phyloP scores from a whole-genome alignment of 2,888 invertebrate species.

The Tipula unca region DNA sequence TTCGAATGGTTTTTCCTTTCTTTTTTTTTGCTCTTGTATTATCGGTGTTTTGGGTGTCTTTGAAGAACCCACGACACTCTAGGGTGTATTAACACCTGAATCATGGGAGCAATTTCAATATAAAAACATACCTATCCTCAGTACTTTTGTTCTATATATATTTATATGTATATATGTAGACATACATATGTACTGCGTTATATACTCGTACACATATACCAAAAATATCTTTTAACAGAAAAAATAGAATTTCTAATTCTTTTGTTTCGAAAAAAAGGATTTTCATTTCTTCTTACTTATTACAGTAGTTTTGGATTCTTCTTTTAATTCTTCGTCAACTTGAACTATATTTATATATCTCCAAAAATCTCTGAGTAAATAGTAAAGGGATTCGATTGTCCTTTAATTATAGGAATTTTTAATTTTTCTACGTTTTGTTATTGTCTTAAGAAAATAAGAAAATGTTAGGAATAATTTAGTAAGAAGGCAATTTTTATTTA shows the following conservation, averaged over 20 bases:
- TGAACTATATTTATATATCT: not conserved
- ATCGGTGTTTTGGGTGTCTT: conserved; percentile 43
- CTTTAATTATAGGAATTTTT: not conserved
- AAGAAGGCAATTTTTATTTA: not conserved
- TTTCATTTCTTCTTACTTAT: not conserved
- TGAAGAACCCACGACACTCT: conserved; percentile 43
- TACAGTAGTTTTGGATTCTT: not conserved
- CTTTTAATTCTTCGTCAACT: not conserved
- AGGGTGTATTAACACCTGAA: conserved; percentile 42
- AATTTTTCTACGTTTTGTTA: not conserved
- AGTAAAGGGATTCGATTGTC: not conserved
- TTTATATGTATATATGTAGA: not conserved
- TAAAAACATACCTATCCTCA: conserved; percentile 39
- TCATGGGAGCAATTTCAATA: conserved; percentile 41
- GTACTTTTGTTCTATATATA: not conserved
- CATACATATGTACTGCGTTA: not conserved
- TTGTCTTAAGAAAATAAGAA: not conserved
- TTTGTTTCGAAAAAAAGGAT: not conserved
- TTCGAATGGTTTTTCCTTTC: not conserved
- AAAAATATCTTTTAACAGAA: not conserved
- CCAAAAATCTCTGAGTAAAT: not conserved
- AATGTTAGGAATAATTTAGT: not conserved
- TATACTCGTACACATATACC: not conserved
- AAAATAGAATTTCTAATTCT: not conserved
- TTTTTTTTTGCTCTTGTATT: not conserved